Conservation (phyloP, 2,113 vertebrate species). For the Mionectes macconnelli region DNA sequence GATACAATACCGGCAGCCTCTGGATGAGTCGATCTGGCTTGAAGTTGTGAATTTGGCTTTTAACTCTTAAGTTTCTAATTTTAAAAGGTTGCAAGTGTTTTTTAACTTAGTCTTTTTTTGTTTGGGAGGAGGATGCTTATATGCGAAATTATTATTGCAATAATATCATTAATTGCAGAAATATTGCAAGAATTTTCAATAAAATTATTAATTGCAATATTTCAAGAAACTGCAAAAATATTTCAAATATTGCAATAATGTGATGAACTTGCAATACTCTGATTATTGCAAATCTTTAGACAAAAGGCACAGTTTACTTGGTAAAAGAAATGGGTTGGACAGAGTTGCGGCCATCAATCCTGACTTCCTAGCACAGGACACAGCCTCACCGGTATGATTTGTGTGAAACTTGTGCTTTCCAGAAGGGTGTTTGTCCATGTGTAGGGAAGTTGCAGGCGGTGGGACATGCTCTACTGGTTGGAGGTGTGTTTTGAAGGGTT, state of each 20-base stretch:
- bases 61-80: background rate
- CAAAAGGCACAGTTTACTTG: background rate
- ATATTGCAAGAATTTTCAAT: background rate
- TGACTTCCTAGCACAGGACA: background rate
- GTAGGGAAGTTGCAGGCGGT: background rate
- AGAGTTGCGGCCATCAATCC: background rate
- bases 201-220: background rate
- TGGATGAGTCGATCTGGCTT: background rate
- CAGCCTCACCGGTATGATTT: accelerated
- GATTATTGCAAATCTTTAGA: background rate
- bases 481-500: background rate
- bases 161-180: background rate
- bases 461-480: background rate
- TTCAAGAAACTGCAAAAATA: background rate
- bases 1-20: background rate
- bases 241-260: background rate
- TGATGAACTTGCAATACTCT: background rate
- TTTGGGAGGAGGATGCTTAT: background rate
- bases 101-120: background rate
- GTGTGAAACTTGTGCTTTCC: background rate
- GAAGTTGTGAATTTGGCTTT: background rate
- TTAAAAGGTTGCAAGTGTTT: background rate
- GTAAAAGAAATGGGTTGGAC: background rate
- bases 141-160: background rate
- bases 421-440: background rate